phyloP scores from a whole-genome alignment of 1,140 invertebrate species.

The Ostrea edulis region DNA sequence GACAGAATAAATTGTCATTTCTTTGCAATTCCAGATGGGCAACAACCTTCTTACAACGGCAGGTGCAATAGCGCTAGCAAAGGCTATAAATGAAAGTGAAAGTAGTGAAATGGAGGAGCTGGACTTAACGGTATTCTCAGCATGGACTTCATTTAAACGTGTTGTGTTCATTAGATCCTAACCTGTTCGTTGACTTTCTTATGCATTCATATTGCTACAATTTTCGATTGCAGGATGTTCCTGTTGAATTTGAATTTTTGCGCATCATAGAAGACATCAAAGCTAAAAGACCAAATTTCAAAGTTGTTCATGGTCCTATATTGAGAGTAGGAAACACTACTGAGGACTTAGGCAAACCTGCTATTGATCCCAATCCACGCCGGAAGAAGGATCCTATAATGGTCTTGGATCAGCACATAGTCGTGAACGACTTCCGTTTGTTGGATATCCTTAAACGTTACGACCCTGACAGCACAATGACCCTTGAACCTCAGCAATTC shows the following conservation, averaged over 20 bases:
- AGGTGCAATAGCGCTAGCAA: slow-evolving; percentile 76
- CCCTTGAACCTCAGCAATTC: slow-evolving; percentile 74
- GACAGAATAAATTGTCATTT: not conserved
- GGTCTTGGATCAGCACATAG: slow-evolving; percentile 74
- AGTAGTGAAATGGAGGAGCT: slow-evolving; percentile 72
- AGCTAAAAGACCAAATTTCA: slow-evolving; percentile 70
- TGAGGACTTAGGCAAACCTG: slow-evolving; percentile 74
- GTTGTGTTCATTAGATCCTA: not conserved
- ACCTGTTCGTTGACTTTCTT: not conserved
- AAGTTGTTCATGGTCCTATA: slow-evolving; percentile 71
- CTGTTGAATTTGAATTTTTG: slow-evolving; percentile 78
- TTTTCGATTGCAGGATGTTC: slow-evolving; percentile 71
- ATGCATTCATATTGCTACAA: not conserved
- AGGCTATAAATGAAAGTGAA: slow-evolving; percentile 73
- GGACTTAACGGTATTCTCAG: slow-evolving; percentile 72
- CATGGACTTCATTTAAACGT: not conserved
- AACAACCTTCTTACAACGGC: slow-evolving; percentile 78
- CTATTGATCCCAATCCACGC: slow-evolving; percentile 68
- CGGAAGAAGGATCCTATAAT: slow-evolving; percentile 72
- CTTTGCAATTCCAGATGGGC: slow-evolving; percentile 72
- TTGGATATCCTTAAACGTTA: slow-evolving; percentile 74
- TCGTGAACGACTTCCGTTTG: slow-evolving; percentile 75
- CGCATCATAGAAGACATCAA: slow-evolving; percentile 74
- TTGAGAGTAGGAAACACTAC: slow-evolving; percentile 76
- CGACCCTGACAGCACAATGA: slow-evolving; percentile 67